phyloP scores from a whole-genome alignment of 2,113 vertebrate genomes.

The Capreolus pygargus region DNA sequence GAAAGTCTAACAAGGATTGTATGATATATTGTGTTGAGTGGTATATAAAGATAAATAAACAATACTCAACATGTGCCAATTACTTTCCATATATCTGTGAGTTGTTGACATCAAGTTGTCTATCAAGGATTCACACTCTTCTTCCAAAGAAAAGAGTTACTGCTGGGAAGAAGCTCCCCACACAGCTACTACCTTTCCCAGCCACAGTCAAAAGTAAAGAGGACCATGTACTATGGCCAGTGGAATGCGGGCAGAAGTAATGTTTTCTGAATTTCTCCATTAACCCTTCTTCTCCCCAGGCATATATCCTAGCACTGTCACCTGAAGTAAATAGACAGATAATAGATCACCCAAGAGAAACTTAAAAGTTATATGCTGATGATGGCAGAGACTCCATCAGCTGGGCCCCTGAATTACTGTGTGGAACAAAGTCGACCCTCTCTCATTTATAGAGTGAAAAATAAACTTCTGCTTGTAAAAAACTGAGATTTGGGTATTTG shows the following conservation, averaged over 20 bases:
- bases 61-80: background rate
- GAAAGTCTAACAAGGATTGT: too few relatives aligned
- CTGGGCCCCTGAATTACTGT: background rate
- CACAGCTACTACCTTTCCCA: background rate
- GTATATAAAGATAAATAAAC: background rate
- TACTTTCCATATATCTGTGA: background rate
- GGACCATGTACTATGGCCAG: background rate
- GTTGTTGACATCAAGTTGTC: background rate
- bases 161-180: background rate
- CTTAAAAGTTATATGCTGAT: background rate
- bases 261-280: background rate
- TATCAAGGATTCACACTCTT: background rate
- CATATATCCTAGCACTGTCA: background rate
- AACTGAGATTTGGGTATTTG: background rate
- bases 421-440: background rate
- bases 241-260: background rate
- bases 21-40: background rate
- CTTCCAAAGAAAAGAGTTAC: background rate
- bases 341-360: background rate
- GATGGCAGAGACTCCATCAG: background rate
- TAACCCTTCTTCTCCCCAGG: background rate
- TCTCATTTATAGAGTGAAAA: background rate
- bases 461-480: background rate
- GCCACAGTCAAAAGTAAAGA: background rate
- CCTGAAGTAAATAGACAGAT: background rate